Evolutionary conservation across 2,797 vertebrate species (phyloP).

Genomic region (Alcedo atthis): DNA sequence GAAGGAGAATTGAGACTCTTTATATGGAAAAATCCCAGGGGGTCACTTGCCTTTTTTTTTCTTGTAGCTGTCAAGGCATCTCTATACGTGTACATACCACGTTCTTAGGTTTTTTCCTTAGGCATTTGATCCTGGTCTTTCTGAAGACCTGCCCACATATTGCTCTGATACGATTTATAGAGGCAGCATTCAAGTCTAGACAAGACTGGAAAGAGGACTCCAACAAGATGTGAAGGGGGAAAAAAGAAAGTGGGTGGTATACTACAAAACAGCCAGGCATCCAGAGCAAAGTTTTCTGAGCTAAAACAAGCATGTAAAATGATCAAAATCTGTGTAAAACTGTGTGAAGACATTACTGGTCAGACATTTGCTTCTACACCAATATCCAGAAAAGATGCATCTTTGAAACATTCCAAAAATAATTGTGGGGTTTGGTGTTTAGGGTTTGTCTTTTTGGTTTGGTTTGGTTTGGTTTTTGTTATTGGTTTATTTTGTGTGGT

Average conservation of each 20-base stretch:
- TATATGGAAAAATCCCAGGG: not conserved
- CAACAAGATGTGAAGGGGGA: not conserved
- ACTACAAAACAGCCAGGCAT: not conserved
- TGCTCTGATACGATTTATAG: not conserved
- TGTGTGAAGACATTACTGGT: not conserved
- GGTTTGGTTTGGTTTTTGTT: no score
- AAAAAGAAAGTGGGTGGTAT: not conserved
- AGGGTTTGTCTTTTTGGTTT: not conserved
- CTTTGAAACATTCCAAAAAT: not conserved
- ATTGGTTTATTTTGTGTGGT: not conserved
- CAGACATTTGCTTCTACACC: not conserved
- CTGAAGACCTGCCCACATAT: not conserved
- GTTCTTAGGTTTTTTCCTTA: not conserved
- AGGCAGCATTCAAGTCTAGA: not conserved
- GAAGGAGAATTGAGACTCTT: not conserved
- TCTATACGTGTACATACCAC: rapidly evolving
- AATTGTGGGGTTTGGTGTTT: not conserved
- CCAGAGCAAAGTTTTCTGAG: not conserved
- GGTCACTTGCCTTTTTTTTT: not conserved
- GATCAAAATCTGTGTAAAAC: not conserved
- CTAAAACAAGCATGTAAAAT: not conserved
- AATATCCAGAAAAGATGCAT: not conserved
- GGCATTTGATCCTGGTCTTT: not conserved
- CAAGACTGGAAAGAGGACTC: not conserved
- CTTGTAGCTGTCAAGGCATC: not conserved